Conservation (phyloP, 1,140 invertebrate species). For the Zaprionus ornatus region DNA sequence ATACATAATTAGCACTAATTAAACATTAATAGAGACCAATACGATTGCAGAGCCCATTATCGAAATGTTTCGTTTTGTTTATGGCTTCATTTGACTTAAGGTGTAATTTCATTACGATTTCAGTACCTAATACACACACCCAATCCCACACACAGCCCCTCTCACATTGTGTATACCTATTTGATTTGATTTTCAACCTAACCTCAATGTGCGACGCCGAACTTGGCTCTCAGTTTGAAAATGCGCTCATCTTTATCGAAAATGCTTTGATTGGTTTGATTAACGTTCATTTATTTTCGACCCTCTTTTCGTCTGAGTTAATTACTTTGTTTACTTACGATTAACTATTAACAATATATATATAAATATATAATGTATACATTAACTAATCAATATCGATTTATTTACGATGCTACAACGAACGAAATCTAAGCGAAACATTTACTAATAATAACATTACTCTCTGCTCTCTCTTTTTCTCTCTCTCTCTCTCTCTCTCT, state of each 20-base stretch:
- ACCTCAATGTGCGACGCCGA: neutral
- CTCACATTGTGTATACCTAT: neutral
- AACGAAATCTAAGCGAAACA: constrained; percentile 26
- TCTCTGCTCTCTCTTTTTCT: constrained; percentile 47
- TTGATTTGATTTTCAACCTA: neutral
- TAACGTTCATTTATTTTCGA: neutral
- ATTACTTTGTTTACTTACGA: constrained; percentile 27
- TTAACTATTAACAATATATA: constrained; percentile 54
- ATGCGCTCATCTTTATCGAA: constrained; percentile 56
- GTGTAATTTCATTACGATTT: constrained; percentile 17
- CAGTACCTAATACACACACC: constrained; percentile 18
- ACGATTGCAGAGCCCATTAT: constrained; percentile 19
- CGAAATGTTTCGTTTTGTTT: constrained; percentile 11
- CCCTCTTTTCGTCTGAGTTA: neutral
- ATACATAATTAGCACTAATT: constrained; percentile 43
- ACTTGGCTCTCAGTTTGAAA: constrained; percentile 49
- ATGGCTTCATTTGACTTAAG: constrained; percentile 14
- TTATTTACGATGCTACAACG: neutral
- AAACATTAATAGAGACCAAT: constrained; percentile 24
- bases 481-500: constrained; percentile 43
- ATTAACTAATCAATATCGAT: neutral
- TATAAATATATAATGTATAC: constrained; percentile 17
- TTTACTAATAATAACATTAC: constrained; percentile 65
- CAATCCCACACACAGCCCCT: constrained; percentile 6
- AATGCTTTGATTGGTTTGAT: constrained; percentile 45